Evolutionary conservation across 2,797 vertebrate genomes (phyloP), one percentile per base, ranked within the genome.

Genomic region (Neostethus bicornis): DNA sequence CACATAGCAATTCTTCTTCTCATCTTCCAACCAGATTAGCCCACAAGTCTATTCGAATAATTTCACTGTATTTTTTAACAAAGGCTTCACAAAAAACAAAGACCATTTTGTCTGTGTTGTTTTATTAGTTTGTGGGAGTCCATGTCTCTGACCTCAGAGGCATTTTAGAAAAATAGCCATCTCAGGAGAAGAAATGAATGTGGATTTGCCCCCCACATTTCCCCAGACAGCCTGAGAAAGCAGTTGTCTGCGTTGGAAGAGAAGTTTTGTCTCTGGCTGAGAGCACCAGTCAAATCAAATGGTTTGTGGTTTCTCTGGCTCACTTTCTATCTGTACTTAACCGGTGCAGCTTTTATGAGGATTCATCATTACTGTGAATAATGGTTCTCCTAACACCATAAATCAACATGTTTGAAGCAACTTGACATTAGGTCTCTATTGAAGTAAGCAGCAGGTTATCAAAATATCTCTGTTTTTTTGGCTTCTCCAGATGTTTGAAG

Each of bases 91-190:
- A 42, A 83, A 75, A n/a, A 49, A 83, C 74, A 84, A 82, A 79
- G 81, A 31, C 62, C 56, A 74, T 82, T 80, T 71, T 81, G 79
- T 86, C 56, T 76, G 38, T 31, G 61, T 47, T 52, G 68, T 81
- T 87, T 85, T 84, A 87, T 81, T 75, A 73, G 75, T 76, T 59
- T 57, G 74, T 85, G 80, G 83, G 79, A 79, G 73, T 57, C 75
- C 26, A 60, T 71, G 60, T 70, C 51, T 83, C 50, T 85, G 85
- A 85, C 83, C 79, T 60, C 50, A 3, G 67, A 80, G 81, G 74
- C 60, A 77, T 79, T 74, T 73, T 57, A 41, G 65, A 74, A 65
- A 77, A 52, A 62, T 54, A 57, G 79, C 82, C 78, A 83, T 85
- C 77, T 78, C 56, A 55, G 72, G 64, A 77, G 67, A 80, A 54